phyloP scores from a whole-genome alignment of 2,113 vertebrate species.

The Tachysurus fulvidraco region DNA sequence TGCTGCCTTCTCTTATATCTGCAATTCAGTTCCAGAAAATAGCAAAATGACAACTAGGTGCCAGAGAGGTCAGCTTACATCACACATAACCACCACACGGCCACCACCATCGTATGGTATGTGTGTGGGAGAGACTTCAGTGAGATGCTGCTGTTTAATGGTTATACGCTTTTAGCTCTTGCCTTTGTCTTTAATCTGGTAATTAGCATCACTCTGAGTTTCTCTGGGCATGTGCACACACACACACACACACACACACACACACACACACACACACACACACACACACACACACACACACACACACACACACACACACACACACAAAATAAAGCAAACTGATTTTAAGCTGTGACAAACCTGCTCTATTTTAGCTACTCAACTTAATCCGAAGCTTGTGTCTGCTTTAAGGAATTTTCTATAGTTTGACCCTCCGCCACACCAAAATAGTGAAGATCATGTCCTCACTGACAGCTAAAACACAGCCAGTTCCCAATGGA shows the following conservation, averaged over 20 bases:
- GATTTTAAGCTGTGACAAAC: not conserved
- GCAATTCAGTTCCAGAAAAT: slow-evolving; percentile 23
- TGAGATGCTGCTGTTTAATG: slow-evolving; percentile 60
- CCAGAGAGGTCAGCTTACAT: slow-evolving; percentile 34
- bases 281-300: not conserved
- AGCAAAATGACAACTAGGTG: slow-evolving; percentile 18
- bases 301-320: not conserved
- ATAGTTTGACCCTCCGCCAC: slow-evolving; percentile 17
- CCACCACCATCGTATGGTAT: not conserved
- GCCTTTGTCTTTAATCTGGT: slow-evolving; percentile 74
- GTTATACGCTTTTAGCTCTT: slow-evolving; percentile 65
- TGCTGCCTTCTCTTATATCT: not conserved
- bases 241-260: slow-evolving; percentile 13
- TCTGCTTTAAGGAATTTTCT: slow-evolving; percentile 27
- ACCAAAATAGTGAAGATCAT: slow-evolving; percentile 1
- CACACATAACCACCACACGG: slow-evolving; percentile 33
- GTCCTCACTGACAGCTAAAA: slow-evolving; percentile 33
- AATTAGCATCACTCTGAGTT: slow-evolving; percentile 66
- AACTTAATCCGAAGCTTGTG: slow-evolving; percentile 28
- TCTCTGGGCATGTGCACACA: not conserved
- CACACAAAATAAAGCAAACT: not conserved
- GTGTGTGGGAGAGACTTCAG: slow-evolving; percentile 32
- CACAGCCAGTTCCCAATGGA: slow-evolving; percentile 26
- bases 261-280: slow-evolving; percentile 13
- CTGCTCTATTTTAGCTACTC: slow-evolving; percentile 45